A percentile compares a stretch with the other conserved stretches of the same genome.
Evolutionary conservation across 2,113 vertebrate species (phyloP).

Genomic region (Hemiprocne comata): DNA sequence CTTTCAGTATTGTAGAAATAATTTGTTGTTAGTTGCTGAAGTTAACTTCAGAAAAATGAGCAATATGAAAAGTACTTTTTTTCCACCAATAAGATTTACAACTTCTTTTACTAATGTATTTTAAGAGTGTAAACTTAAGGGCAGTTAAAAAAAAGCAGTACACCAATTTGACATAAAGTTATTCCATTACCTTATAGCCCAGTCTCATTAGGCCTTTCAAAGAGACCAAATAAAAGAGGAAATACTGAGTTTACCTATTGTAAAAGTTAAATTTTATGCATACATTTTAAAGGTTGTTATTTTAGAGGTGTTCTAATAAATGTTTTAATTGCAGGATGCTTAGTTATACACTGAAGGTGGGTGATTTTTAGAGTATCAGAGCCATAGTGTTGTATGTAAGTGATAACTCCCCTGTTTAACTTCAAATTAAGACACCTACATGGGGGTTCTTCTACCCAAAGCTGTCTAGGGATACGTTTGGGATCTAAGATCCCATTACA

Average conservation of each 20-base stretch:
- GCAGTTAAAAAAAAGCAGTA: background rate
- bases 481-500: background rate
- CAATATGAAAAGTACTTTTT: background rate
- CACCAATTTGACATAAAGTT: background rate
- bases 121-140: background rate
- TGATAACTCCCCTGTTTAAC: background rate
- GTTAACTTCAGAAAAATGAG: background rate
- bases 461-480: background rate
- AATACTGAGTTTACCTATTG: background rate
- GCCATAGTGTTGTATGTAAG: background rate
- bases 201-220: background rate
- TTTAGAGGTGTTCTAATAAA: background rate
- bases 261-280: background rate
- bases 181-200: background rate
- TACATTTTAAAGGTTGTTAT: background rate
- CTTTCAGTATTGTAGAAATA: background rate
- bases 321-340: background rate
- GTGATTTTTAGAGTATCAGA: background rate
- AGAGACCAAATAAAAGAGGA: background rate
- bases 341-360: background rate
- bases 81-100: background rate
- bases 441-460: background rate
- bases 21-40: background rate
- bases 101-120: background rate
- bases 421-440: background rate